Evolutionary conservation across 2,888 invertebrate species (phyloP), one percentile per base, ranked within the genome.

Genomic region (Oscheius myriophilus): DNA sequence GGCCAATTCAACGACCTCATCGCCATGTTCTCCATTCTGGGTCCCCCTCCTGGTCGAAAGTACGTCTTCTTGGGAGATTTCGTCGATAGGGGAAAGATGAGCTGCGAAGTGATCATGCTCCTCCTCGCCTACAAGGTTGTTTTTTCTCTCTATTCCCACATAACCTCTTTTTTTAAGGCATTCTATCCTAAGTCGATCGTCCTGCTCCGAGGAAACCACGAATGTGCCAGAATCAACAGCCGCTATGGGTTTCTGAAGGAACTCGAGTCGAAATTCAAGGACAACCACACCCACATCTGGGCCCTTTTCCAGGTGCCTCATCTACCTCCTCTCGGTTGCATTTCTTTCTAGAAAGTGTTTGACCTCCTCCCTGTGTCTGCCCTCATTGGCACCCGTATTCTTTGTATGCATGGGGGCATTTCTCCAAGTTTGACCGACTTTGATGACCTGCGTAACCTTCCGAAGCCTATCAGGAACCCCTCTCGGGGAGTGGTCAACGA

Each of bases 351-450:
- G 71, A 57, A 78, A 4, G 77, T 70, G 43, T 81, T 81, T 73
- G 80, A 81, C 64, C 67, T 71, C 42, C 57, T 81, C 41, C 75
- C 81, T 16, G 74, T 80, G 6, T 69, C 71, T 16, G 81, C 75
- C 4, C 53, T 81, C 11, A 63, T 81, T 14, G 78, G 67, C 45
- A 69, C 74, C 41, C 79, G 76, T 61, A 76, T 76, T 46, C 41
- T 79, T 23, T 79, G 78, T 53, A 80, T 80, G 80, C 80, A 80
- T 45, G 80, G 80, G 12, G 80, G 80, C 11, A 57, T 80, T 11
- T 80, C 80, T 0, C 81, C 81, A 0, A 68, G 71, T 12, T 46
- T 81, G 49, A 71, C 71, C 26, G 52, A 65, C 11, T 54, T 81
- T 1, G 75, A 79, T 51, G 76, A 70, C 26, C 62, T 76, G 33